Evolutionary conservation across 2,113 vertebrate species (phyloP).

Genomic region (Megaceryle maxima): DNA sequence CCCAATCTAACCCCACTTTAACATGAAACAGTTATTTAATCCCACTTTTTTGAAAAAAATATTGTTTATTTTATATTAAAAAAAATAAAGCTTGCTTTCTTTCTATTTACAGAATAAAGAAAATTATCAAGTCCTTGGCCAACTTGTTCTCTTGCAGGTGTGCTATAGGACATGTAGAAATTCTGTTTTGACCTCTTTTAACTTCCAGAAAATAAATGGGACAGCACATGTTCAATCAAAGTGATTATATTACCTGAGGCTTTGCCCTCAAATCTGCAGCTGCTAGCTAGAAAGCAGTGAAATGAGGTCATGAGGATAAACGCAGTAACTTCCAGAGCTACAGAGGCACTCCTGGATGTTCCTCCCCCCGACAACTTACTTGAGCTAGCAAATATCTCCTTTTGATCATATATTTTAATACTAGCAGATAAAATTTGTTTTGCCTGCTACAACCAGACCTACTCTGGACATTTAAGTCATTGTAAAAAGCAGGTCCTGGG

Average conservation of each 20-base stretch:
- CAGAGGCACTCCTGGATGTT: background rate
- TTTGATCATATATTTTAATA: background rate
- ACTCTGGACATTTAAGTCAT: background rate
- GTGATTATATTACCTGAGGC: constrained; percentile 50
- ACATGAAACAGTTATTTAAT: background rate
- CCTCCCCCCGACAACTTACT: background rate
- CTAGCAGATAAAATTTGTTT: background rate
- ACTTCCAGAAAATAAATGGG: constrained; percentile 46
- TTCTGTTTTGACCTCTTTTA: constrained; percentile 35
- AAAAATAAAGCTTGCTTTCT: background rate
- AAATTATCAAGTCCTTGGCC: background rate
- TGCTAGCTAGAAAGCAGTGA: constrained; percentile 30
- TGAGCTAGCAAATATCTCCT: background rate
- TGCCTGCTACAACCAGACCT: background rate
- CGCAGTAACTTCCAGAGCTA: background rate
- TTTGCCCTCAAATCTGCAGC: constrained; percentile 42
- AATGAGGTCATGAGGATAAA: constrained; percentile 6
- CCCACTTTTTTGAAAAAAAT: background rate
- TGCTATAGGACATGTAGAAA: background rate
- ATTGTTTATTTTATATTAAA: background rate
- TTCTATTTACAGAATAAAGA: background rate
- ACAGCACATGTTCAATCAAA: constrained; percentile 51
- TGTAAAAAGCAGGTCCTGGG: background rate
- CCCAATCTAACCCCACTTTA: background rate
- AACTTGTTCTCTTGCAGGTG: background rate